Base-by-base conservation (phyloP, 2,113 vertebrate species). In the Falcunculus frontatus region DNA sequence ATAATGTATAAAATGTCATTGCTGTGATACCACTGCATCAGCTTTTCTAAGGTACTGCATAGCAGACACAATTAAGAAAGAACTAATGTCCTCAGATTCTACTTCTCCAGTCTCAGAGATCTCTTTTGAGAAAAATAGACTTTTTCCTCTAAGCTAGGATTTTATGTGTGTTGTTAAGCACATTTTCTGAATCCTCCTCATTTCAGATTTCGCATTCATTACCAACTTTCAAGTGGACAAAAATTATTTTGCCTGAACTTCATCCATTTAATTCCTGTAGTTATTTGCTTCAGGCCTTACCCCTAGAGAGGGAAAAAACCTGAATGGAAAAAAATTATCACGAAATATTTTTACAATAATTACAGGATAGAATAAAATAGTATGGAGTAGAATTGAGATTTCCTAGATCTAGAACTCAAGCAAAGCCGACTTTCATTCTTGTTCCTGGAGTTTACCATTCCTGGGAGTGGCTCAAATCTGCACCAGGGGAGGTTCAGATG, bases 31-130 rank as follows among this genome's bases (percentile, higher is more conserved):
- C 41, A 86, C 55, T 97, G 53, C 59, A 39, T 89, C 92, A 96
- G 84, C 80, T 97, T 95, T 97, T 96, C 82, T 87, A 83, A 95
- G 56, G 4, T 81, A 93, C 72, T 91, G 39, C 82, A 88, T 67
- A 95, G 63, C 59, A 96, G 95, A 96, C 39, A 87, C 59, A 97
- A 97, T 96, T 97, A 97, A 95, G 92, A 96, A 96, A 92, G 93
- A 96, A 62, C 32, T 93, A 92, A 94, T 89, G 47, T 75, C 32
- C 77, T 95, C 73, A 95, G 68, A 94, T 21, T 77, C 41, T 79
- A 73, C 21, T 84, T 91, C 83, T 89, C 17, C n/a, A 42, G 7
- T 65, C 89, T 93, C 47, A 72, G 65, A 88, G 52, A 84, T 69
- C 11, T 94, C 81, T 96, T 96, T 93, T 85, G n/a, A 94, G 53